Evolutionary conservation across 2,797 vertebrate species (phyloP), one percentile per base, ranked within the genome.

Genomic region (Enteromius thamalakanensis): DNA sequence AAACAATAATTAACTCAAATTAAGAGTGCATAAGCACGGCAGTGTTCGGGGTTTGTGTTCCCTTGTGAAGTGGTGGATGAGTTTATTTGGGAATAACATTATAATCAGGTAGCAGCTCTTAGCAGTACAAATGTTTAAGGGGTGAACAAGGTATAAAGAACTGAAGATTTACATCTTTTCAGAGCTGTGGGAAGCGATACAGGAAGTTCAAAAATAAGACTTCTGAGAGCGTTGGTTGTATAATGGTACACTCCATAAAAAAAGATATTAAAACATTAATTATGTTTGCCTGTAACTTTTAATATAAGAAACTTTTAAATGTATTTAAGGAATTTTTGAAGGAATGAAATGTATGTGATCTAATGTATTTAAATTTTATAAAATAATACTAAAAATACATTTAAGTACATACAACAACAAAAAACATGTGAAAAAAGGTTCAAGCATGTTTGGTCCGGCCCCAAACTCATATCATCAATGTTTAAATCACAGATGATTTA

Each of bases 1-100:
- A 83, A 89, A 81, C 69, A 79, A 86, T 86, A 81, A 85, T 87
- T 86, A 82, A 79, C 69, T 68, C 40, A 85, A 85, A 85, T 74
- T 77, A 85, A 72, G 77, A 80, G 71, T 55, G 47, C 69, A 75
- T 79, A 65, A 85, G 80, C 80, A 83, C 62, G 71, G 69, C 69
- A 65, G 74, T 55, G 82, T 65, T 78, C 78, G 68, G 32, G 62
- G 82, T 79, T 77, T 83, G 64, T 60, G 84, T 70, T 60, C 34
- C 55, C 32, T 65, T 84, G 65, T 83, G 82, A 88, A 84, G 86
- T 87, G 86, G 86, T 76, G 45, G 58, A 80, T 42, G 76, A 70
- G 79, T 87, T 89, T 89, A 87, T 87, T 89, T 87, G 78, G 51
- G 17, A 62, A 64, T 64, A 83, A 40, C 37, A 69, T 81, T 29